Percentiles rank a stretch among this genome's conserved stretches.
phyloP scores from a whole-genome alignment of 1,140 invertebrate species.

The Panagrolaimus sp. region DNA sequence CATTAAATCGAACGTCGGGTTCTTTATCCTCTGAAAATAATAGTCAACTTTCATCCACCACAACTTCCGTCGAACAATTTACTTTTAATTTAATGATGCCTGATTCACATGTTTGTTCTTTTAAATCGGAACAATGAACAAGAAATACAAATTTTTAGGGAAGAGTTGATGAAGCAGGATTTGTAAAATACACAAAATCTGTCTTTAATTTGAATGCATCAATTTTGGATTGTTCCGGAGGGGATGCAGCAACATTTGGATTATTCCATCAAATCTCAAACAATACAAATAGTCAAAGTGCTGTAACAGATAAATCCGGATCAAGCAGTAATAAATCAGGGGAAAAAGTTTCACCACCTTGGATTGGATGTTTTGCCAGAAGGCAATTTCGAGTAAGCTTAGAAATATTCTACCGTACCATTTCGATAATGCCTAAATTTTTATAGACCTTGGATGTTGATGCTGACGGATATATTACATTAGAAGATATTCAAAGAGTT shows the following conservation, averaged over 20 bases:
- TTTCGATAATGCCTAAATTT: not conserved
- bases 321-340: not conserved
- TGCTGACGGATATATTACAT: constrained; percentile 40
- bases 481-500: constrained; percentile 34
- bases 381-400: constrained; percentile 27
- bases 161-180: constrained; percentile 33
- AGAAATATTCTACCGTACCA: constrained; percentile 10
- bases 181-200: constrained; percentile 34
- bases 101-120: constrained; percentile 29
- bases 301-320: constrained; percentile 25
- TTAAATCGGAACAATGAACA: too few species aligned
- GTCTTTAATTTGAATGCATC: constrained; percentile 40
- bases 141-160: constrained; percentile 26
- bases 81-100: constrained; percentile 41
- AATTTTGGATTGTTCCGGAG: constrained; percentile 22
- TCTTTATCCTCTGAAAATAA: not conserved
- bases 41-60: constrained; percentile 19
- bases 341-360: constrained; percentile 17
- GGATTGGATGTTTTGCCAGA: constrained; percentile 15
- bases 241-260: constrained; percentile 37
- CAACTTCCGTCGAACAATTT: constrained; percentile 42
- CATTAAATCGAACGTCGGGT: constrained; percentile 12
- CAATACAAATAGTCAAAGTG: constrained; percentile 24
- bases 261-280: constrained; percentile 22
- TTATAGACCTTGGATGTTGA: constrained; percentile 31